These are phyloP conservation scores for Triplophysa siluroides DNA, from an alignment of 2,113 vertebrate genomes.

Conservation along the genomic window DNA sequence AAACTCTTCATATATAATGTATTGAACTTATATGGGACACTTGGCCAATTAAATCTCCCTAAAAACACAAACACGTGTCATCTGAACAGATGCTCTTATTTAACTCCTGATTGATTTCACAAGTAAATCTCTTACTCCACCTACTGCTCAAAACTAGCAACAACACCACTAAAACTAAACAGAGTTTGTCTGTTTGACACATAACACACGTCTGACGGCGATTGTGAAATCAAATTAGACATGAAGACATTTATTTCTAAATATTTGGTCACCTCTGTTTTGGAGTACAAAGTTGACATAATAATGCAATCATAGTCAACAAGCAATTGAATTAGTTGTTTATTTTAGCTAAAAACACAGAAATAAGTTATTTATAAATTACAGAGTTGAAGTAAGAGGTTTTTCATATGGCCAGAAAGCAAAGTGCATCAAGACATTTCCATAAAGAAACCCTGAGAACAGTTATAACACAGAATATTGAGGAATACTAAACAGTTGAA, in stretches of 20 bases:
- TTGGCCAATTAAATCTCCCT: no score
- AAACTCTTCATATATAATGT: no score
- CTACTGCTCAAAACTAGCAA: background rate
- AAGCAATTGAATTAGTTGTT: background rate
- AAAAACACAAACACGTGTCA: background rate
- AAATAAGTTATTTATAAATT: constrained; percentile 31
- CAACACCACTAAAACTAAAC: no score
- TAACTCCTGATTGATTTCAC: no score
- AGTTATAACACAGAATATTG: background rate
- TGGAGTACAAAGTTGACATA: background rate
- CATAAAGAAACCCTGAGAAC: constrained; percentile 29
- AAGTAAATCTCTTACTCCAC: no score
- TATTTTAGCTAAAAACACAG: background rate
- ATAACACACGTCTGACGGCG: no score
- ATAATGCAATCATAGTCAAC: background rate
- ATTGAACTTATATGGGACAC: no score
- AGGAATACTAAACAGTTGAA: background rate
- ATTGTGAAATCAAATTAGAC: no score
- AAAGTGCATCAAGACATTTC: constrained; percentile 32
- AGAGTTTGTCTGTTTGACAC: no score
- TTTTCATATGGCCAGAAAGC: constrained; percentile 6
- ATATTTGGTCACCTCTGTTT: no score
- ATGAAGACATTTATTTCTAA: no score
- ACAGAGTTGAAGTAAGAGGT: background rate
- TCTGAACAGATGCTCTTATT: no score